phyloP scores from a whole-genome alignment of 1,140 invertebrate species.

The Lamellibrachia luymesi region DNA sequence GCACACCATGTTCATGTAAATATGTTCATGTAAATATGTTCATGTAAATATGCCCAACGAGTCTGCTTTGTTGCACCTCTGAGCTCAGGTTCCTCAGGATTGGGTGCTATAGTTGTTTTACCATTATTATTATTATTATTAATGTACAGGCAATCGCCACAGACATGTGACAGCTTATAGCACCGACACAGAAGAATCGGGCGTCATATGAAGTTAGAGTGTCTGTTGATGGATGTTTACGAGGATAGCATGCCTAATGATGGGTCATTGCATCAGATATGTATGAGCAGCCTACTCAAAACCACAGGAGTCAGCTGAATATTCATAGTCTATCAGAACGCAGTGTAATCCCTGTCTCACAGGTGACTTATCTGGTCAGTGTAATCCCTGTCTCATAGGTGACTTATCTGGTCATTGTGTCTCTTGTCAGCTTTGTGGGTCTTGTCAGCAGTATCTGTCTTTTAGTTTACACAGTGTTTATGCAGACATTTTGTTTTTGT shows the following conservation, averaged over 20 bases:
- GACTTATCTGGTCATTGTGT: background rate
- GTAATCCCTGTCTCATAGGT: background rate
- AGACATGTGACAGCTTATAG: background rate
- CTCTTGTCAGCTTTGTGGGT: no score
- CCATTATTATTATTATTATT: background rate
- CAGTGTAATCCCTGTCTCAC: background rate
- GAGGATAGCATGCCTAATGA: background rate
- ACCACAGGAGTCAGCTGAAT: background rate
- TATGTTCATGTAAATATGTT: no score
- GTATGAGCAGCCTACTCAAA: background rate
- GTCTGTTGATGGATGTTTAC: background rate
- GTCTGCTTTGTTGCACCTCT: no score
- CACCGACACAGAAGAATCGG: background rate
- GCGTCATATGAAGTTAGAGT: background rate
- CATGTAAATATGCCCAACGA: no score
- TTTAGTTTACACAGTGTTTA: no score
- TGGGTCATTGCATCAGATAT: background rate
- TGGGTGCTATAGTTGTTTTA: no score
- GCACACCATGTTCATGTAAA: no score
- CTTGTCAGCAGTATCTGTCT: no score
- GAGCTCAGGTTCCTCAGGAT: no score
- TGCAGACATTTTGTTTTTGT: no score
- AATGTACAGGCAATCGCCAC: background rate
- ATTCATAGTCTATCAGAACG: background rate
- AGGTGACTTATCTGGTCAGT: background rate